Evolutionary conservation across 2,888 invertebrate genomes (phyloP), one percentile per base, ranked within the genome.

Genomic region (Erannis defoliaria): DNA sequence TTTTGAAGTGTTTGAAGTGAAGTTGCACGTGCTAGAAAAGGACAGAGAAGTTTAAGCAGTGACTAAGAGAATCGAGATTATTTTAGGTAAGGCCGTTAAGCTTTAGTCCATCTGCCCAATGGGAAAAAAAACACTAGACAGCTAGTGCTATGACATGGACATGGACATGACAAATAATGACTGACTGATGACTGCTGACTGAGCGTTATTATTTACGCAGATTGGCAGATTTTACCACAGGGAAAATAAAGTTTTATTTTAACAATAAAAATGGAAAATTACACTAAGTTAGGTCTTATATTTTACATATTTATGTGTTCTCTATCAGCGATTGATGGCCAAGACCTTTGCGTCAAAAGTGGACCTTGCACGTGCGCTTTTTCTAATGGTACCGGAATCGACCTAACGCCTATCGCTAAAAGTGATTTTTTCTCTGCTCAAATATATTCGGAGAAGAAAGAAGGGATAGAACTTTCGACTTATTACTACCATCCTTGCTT

Each of bases 331-430:
- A 73, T 63, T 33, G 66, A 75, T 58, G 78, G 77, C 43, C 70
- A 73, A 63, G 89, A 90, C 66, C 70, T 73, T 35, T 93, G 93
- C 75, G 82, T 80, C 26, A 74, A 79, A 60, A 87, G 79, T 70
- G 82, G 82, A 43, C 77, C 90, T 3, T 93, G 93, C 73, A 75
- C 78, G 54, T 93, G 93, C 75, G 86, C 81, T 67, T 93, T 89
- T 79, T 68, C 88, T 5, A 93, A 93, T 82, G 93, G 93, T 63
- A 92, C 93, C 72, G 92, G 92, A 72, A 85, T 93, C 68, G 93
- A 93, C 79, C 78, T 93, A 64, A 72, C 83, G 40, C 84, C 86
- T 40, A 73, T 84, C 46, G 74, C 74, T 64, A 82, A 82, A 61
- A 62, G 76, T 57, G 72, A 71, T 4, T 89, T 88, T 78, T 88